phyloP scores from a whole-genome alignment of 2,888 invertebrate genomes.

The Cheilosia vernalis region DNA sequence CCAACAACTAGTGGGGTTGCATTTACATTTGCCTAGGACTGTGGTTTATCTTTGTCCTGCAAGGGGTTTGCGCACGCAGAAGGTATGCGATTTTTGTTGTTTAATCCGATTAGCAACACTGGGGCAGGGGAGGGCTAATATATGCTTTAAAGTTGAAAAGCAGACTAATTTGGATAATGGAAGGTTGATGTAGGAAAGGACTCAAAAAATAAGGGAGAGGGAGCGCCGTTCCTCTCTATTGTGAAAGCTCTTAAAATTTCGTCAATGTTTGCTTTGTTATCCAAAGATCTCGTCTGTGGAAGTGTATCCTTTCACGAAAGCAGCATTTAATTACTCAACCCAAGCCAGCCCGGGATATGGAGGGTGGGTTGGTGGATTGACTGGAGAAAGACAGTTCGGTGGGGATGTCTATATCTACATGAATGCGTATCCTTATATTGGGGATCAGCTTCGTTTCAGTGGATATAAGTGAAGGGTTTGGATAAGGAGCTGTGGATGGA shows the following conservation, averaged over 20 bases:
- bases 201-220: neutral
- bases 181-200: slow-evolving; percentile 57
- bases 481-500: neutral
- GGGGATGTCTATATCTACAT: neutral
- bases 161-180: slow-evolving; percentile 74
- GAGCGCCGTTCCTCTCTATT: slow-evolving; percentile 21
- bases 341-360: neutral
- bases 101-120: slow-evolving; percentile 43
- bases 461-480: neutral
- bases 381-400: neutral
- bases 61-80: slow-evolving; percentile 7
- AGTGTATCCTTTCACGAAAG: slow-evolving; percentile 51
- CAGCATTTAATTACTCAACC: slow-evolving; percentile 69
- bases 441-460: neutral
- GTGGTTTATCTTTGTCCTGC: neutral
- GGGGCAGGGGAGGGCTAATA: slow-evolving; percentile 20
- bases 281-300: slow-evolving; percentile 54
- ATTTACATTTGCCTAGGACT: neutral
- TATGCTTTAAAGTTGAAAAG: slow-evolving; percentile 42
- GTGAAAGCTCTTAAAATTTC: slow-evolving; percentile 53
- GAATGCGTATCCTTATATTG: neutral
- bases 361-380: neutral
- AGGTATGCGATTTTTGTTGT: slow-evolving; percentile 7
- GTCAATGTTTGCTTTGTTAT: slow-evolving; percentile 70
- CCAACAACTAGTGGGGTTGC: neutral